Base-by-base conservation (phyloP, 2,888 invertebrate genomes). In the Sarcophaga carnaria region DNA sequence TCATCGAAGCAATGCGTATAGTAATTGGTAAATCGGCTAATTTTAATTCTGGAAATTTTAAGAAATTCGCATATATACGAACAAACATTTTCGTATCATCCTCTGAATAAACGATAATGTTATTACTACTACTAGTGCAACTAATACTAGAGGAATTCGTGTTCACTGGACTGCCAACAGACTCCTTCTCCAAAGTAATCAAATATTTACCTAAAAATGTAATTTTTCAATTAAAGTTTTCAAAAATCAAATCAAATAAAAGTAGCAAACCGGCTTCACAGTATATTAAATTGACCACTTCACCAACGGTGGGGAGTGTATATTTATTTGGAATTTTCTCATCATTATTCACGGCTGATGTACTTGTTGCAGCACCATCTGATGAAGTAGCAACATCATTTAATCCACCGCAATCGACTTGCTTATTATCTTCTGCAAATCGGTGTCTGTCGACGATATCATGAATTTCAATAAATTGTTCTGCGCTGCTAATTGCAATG, bases 1-100 rank as follows among this genome's bases (percentile, higher is more conserved):
- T 96, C 90, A 96, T 94, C 1, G 96, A 96, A 3, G 97, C 96
- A 82, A 97, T 96, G 77, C 97, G 94, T 22, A 93, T 92, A 12
- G 91, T 91, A 17, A 92, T 94, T 54, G 94, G 94, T 79, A 94
- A 94, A 91, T 96, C 95, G 69, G 91, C 91, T 2, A 93, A 88
- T 81, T 92, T 92, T 17, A 90, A 89, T 69, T 93, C 93, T 0
- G 92, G 90, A 72, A 93, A 93, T 86, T 93, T 93, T 91, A 91
- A 93, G 96, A 97, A 97, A 91, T 97, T 96, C 4, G 96, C 95
- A 91, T 97, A 97, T 37, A 96, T 95, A 81, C 97, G 94, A 89
- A 96, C 96, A 86, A 93, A 93, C 92, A 93, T 91, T 84, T 93
- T 93, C 4, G 91, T 92, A 17, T 92, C 92, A 60, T 93, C 92